A percentile compares a stretch with the other conserved stretches of the same genome.
Conservation (phyloP, 2,797 vertebrate species). For the Gymnoscopelus microlampas region DNA sequence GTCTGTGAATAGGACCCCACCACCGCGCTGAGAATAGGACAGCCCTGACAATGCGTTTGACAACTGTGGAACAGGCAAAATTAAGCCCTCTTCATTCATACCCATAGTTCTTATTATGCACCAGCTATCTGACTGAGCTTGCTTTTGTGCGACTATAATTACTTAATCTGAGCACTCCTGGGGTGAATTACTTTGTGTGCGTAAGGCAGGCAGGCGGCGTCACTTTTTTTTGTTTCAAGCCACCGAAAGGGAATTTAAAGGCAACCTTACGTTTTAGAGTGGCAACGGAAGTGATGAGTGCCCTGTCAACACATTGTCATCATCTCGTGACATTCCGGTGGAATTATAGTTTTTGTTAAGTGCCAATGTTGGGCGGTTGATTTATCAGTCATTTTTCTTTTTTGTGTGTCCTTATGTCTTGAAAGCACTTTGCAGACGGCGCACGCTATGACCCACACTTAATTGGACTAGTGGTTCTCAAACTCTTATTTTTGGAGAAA, state of each 20-base stretch:
- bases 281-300: constrained; percentile 41
- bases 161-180: constrained; percentile 76
- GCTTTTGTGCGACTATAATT: constrained; percentile 76
- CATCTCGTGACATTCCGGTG: constrained; percentile 29
- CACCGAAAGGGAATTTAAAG: constrained; percentile 55
- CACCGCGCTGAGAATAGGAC: constrained; percentile 62
- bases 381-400: constrained; percentile 21
- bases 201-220: constrained; percentile 52
- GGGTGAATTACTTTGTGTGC: constrained; percentile 69
- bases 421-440: constrained; percentile 37
- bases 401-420: constrained; percentile 27
- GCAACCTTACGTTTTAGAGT: constrained; percentile 59
- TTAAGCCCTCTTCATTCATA: constrained; percentile 75
- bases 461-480: constrained; percentile 27
- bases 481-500: too few relatives aligned
- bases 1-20: constrained; percentile 69
- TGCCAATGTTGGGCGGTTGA: constrained; percentile 12
- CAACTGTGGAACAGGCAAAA: constrained; percentile 75
- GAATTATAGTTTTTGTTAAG: constrained; percentile 29
- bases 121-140: constrained; percentile 69
- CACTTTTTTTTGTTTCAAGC: constrained; percentile 57
- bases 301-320: constrained; percentile 28
- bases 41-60: constrained; percentile 70
- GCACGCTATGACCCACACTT: constrained; percentile 38
- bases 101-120: constrained; percentile 72